phyloP scores from a whole-genome alignment of 2,888 invertebrate genomes.

The Brachypalpus laphriformis region DNA sequence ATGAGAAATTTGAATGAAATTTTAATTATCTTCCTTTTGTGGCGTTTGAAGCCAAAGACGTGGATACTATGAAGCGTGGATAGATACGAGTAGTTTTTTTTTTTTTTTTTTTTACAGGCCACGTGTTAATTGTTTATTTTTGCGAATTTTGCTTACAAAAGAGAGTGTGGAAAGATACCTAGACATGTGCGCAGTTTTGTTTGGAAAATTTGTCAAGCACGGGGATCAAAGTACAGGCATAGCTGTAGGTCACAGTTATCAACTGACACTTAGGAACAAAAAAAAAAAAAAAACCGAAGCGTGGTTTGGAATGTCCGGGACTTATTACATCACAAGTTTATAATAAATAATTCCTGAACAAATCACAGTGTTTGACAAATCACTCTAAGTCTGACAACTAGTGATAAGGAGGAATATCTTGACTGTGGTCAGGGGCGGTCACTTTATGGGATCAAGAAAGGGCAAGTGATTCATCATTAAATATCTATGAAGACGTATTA shows the following conservation, averaged over 20 bases:
- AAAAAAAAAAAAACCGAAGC: not conserved
- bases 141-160: not conserved
- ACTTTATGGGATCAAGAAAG: not conserved
- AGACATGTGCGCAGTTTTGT: not conserved
- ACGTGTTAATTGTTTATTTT: constrained; percentile 27
- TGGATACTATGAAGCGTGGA: not conserved
- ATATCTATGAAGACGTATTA: not conserved
- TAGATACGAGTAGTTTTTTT: not conserved
- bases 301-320: not conserved
- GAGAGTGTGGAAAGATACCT: not conserved
- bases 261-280: not conserved
- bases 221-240: constrained; percentile 1
- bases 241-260: not conserved
- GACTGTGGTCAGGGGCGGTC: constrained; percentile 55
- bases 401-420: constrained; percentile 51
- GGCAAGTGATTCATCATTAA: constrained; percentile 21
- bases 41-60: not conserved
- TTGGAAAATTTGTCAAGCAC: not conserved
- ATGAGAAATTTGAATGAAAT: constrained; percentile 31
- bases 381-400: not conserved
- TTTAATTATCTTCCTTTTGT: not conserved
- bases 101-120: not conserved
- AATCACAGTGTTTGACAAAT: not conserved
- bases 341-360: not conserved
- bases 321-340: not conserved